phyloP scores from a whole-genome alignment of 2,888 invertebrate genomes.

The Diogma glabrata region DNA sequence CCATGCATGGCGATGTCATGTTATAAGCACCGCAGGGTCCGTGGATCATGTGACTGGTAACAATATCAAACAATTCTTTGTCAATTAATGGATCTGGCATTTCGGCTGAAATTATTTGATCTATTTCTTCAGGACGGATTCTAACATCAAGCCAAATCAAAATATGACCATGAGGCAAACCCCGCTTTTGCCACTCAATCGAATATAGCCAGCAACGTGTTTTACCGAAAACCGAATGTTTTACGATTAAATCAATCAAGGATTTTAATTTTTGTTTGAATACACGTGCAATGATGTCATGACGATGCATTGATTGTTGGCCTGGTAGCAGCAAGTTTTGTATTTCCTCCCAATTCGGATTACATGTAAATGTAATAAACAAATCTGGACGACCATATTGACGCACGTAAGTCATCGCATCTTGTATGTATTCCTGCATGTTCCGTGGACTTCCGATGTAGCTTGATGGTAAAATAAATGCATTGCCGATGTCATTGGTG shows the following conservation, averaged over 20 bases:
- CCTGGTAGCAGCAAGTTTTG: not conserved
- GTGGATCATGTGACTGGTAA: too few relatives aligned
- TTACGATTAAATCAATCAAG: too few relatives aligned
- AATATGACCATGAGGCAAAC: too few relatives aligned
- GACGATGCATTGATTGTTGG: not conserved
- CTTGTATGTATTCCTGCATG: conserved; percentile 5
- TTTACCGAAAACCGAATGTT: not conserved
- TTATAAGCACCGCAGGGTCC: too few relatives aligned
- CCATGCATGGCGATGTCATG: too few relatives aligned
- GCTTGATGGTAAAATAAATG: not conserved
- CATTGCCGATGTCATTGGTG: not conserved
- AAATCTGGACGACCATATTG: conserved; percentile 5
- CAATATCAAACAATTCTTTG: too few relatives aligned
- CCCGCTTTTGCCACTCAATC: too few relatives aligned
- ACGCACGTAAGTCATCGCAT: not conserved
- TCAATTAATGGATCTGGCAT: too few relatives aligned
- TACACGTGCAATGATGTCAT: not conserved
- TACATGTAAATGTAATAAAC: conserved; percentile 2
- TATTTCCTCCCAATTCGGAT: conserved; percentile 1
- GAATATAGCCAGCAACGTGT: not conserved
- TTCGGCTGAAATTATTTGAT: too few relatives aligned
- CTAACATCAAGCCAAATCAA: too few relatives aligned
- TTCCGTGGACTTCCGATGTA: not conserved
- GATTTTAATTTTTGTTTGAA: not conserved
- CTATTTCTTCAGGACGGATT: too few relatives aligned